Evolutionary conservation across 1,140 invertebrate species (phyloP).

Genomic region (Zaprionus lachaisei): DNA sequence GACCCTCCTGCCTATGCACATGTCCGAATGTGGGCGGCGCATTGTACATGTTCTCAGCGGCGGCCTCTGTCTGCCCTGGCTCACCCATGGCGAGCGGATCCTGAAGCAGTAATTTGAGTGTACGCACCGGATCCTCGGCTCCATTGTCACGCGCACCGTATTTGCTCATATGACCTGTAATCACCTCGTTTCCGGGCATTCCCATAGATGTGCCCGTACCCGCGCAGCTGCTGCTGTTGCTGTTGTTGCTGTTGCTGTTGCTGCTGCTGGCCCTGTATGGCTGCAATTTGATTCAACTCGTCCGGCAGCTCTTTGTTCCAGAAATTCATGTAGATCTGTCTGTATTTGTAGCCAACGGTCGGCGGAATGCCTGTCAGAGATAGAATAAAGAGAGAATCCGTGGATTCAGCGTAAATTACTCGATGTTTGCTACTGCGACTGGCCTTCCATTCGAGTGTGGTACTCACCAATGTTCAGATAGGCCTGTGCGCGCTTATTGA

Average conservation of each 20-base stretch:
- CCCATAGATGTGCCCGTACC: not conserved
- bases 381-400: not conserved
- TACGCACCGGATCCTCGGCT: slow-evolving; percentile 75
- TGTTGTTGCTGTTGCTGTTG: slow-evolving; percentile 46
- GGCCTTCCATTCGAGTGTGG: not conserved
- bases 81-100: slow-evolving; percentile 50
- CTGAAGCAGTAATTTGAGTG: slow-evolving; percentile 73
- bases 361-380: slow-evolving; percentile 88
- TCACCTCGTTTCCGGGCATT: slow-evolving; percentile 64
- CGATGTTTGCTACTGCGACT: not conserved
- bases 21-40: slow-evolving; percentile 79
- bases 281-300: slow-evolving; percentile 85
- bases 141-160: slow-evolving; percentile 72
- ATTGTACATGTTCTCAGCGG: slow-evolving; percentile 83
- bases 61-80: slow-evolving; percentile 43
- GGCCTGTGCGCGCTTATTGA: slow-evolving; percentile 88
- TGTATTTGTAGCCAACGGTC: slow-evolving; percentile 87
- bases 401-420: not conserved
- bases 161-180: slow-evolving; percentile 82
- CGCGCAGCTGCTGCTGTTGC: slow-evolving; percentile 3
- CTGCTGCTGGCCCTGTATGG: slow-evolving; percentile 71
- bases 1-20: slow-evolving; percentile 44
- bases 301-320: slow-evolving; percentile 90
- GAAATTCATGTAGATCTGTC: slow-evolving; percentile 88
- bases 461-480: slow-evolving; percentile 91